Evolutionary conservation across 2,888 invertebrate genomes (phyloP).

Genomic region (Hydroisotoma schaefferi): DNA sequence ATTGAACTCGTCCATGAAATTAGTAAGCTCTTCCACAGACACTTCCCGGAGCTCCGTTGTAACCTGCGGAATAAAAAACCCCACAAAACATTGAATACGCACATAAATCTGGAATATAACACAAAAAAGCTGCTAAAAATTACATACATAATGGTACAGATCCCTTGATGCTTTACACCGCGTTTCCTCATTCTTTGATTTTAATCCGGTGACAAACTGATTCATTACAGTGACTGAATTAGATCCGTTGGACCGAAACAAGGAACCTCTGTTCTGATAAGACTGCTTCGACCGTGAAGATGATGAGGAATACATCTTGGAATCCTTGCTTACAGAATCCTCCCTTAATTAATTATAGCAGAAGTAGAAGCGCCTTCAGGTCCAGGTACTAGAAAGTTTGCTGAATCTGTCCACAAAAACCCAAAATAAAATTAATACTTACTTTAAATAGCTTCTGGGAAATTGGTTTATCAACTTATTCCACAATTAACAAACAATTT

Average conservation of each 20-base stretch:
- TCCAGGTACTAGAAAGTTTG: no score
- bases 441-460: no score
- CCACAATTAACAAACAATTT: no score
- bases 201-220: constrained; percentile 79
- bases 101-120: neutral
- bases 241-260: constrained; percentile 31
- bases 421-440: no score
- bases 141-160: constrained; percentile 71
- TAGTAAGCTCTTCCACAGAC: constrained; percentile 81
- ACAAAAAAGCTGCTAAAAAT: neutral
- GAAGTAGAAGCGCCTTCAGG: no score
- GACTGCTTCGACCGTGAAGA: constrained; percentile 13
- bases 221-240: constrained; percentile 59
- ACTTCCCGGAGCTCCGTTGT: constrained; percentile 87
- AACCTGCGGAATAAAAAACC: constrained; percentile 51
- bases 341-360: no score
- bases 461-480: no score
- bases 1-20: constrained; percentile 91
- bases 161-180: constrained; percentile 84
- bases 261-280: constrained; percentile 20
- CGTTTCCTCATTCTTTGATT: constrained; percentile 79
- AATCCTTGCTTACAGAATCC: no score
- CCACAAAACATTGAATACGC: neutral
- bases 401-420: no score
- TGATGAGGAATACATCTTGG: constrained; percentile 14